Base-by-base conservation (phyloP, 2,113 vertebrate species). In the Centropus bengalensis region DNA sequence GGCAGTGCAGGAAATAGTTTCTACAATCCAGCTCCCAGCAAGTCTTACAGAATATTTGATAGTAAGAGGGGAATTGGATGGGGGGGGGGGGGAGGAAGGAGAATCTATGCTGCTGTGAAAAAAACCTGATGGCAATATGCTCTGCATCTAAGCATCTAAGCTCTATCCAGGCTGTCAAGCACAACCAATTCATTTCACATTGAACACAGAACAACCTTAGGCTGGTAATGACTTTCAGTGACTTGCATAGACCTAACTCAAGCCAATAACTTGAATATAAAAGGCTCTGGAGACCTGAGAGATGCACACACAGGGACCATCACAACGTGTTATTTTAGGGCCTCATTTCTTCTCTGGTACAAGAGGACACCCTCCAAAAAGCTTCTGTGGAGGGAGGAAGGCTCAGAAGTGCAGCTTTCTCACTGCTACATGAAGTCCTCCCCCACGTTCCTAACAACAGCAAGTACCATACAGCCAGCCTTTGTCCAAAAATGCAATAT, bases 181-280 rank as follows among this genome's bases (percentile, higher is more conserved):
- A 89, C 67, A 87, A 69, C 70, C 79, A 86, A 88, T 89, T 93
- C 79, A 88, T 90, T 92, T 93, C 71, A 83, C 52, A 49, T 22
- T 60, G 60, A 85, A 93, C 76, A 68, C 12, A 36, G 63, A 86
- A 94, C 73, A 86, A 96, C 89, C 93, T 91, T 75, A 94, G 96
- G 95, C 91, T 96, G 88, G n/a, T 75, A 95, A 97, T 91, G 91
- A 96, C 95, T 96, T 96, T 95, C 82, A 96, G 68, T 55, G 17
- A 75, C 79, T 91, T 91, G 79, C 77, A 71, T 14, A 96, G 84
- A 78, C 56, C 68, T 18, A 28, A 75, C 81, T 79, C 71, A 94
- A 67, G 60, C 36, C 68, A 88, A 32, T 74, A 91, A 81, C 42
- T 76, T 5, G 1, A 82, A 94, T 38, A 56, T 26, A 86, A 90